A percentile compares a stretch with the other conserved stretches of the same genome.
phyloP scores from a whole-genome alignment of 2,113 vertebrate species.

The Larimichthys crocea region DNA sequence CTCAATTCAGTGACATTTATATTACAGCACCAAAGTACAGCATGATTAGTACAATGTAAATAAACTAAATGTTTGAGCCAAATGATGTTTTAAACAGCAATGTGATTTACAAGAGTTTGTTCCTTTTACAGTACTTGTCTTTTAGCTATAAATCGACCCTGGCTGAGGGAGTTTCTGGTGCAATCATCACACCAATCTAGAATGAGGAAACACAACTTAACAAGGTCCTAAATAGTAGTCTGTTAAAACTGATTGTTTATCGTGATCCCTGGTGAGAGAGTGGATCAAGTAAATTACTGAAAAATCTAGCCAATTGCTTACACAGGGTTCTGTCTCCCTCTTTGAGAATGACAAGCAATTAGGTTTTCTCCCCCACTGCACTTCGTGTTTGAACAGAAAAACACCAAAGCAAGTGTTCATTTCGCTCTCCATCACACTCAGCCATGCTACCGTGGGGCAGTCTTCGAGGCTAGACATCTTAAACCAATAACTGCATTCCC shows the following conservation, averaged over 20 bases:
- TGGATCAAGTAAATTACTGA: slow-evolving; percentile 53
- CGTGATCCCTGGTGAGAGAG: slow-evolving; percentile 42
- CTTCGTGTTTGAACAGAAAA: slow-evolving; percentile 54
- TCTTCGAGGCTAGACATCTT: slow-evolving; percentile 50
- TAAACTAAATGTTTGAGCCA: slow-evolving; percentile 40
- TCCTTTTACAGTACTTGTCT: slow-evolving; percentile 16
- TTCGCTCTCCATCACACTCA: slow-evolving; percentile 53
- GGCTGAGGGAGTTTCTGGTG: slow-evolving; percentile 32
- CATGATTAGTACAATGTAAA: slow-evolving; percentile 51
- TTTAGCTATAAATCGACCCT: slow-evolving; percentile 41
- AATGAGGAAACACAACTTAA: slow-evolving; percentile 56
- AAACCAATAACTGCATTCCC: slow-evolving; percentile 38
- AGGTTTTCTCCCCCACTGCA: slow-evolving; percentile 42
- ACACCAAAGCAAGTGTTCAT: slow-evolving; percentile 57
- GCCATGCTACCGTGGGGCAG: slow-evolving; percentile 11
- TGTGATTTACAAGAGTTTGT: slow-evolving; percentile 40
- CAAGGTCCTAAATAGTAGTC: slow-evolving; percentile 41
- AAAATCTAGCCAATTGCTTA: slow-evolving; percentile 61
- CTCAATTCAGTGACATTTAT: slow-evolving; percentile 15
- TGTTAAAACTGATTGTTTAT: slow-evolving; percentile 57
- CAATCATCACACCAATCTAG: slow-evolving; percentile 52
- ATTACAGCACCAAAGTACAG: slow-evolving; percentile 26
- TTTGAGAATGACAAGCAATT: slow-evolving; percentile 69
- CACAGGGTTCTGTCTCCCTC: slow-evolving; percentile 47
- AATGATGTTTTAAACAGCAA: slow-evolving; percentile 45